Conservation (phyloP, 2,113 vertebrate genomes). For the Agapornis roseicollis region DNA sequence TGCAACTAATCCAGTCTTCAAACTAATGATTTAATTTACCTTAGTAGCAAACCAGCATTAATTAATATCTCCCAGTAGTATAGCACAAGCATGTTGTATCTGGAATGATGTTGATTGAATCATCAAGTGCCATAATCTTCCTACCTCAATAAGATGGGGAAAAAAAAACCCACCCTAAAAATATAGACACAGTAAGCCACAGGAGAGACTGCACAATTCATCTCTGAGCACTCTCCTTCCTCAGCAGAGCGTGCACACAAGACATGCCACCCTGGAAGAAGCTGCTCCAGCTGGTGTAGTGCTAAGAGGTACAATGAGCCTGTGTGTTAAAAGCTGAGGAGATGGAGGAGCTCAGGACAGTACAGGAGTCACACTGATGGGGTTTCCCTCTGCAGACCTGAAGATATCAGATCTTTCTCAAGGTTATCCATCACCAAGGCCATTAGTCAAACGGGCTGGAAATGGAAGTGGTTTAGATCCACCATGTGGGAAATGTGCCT, state of each 20-base stretch:
- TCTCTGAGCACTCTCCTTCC: background rate
- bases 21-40: constrained; percentile 67
- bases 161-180: constrained; percentile 11
- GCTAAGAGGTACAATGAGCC: background rate
- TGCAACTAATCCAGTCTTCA: constrained; percentile 27
- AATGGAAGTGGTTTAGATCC: background rate
- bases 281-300: background rate
- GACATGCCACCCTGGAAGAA: background rate
- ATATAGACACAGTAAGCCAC: background rate
- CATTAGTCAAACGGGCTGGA: background rate
- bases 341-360: background rate
- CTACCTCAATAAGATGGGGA: background rate
- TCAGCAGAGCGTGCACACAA: background rate
- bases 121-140: constrained; percentile 71
- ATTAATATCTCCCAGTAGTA: constrained; percentile 70
- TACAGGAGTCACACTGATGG: background rate
- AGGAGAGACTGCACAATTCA: background rate
- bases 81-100: constrained; percentile 66
- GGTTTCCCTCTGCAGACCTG: background rate
- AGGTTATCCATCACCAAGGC: background rate
- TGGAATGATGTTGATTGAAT: constrained; percentile 76
- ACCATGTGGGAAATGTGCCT: background rate
- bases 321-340: background rate
- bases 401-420: background rate
- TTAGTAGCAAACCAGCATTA: constrained; percentile 61